A percentile compares a stretch with the other conserved stretches of the same genome.
Evolutionary conservation across 1,140 invertebrate genomes (phyloP).

Genomic region (Forficula auricularia): DNA sequence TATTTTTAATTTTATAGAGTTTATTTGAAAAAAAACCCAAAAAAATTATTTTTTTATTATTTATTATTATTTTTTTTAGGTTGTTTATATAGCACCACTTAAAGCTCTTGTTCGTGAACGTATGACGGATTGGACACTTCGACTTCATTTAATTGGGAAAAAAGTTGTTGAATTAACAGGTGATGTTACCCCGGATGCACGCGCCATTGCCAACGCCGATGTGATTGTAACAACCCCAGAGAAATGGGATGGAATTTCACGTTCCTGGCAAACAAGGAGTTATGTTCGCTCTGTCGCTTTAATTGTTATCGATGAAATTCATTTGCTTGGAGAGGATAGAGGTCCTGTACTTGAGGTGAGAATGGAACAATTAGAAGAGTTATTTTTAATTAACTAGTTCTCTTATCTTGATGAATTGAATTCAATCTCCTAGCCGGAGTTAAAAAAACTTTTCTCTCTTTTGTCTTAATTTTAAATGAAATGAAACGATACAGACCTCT

Average conservation of each 20-base stretch:
- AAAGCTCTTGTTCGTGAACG: conserved; percentile 94
- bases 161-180: conserved; percentile 90
- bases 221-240: conserved; percentile 98
- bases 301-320: conserved; percentile 97
- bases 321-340: conserved; percentile 79
- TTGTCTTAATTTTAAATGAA: too few species aligned
- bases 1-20: conserved; percentile 2
- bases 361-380: too few species aligned
- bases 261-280: conserved; percentile 89
- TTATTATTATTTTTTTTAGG: conserved; percentile 26
- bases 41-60: too few species aligned
- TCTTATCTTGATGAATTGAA: too few species aligned
- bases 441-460: too few species aligned
- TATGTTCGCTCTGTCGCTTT: conserved; percentile 87
- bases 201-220: conserved; percentile 63
- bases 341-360: conserved; percentile 63
- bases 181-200: conserved; percentile 85
- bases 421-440: too few species aligned
- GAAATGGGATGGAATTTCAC: conserved; percentile 97
- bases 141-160: conserved; percentile 59
- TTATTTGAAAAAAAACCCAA: too few species aligned
- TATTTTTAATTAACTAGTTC: too few species aligned
- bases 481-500: too few species aligned
- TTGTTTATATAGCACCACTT: conserved; percentile 96
- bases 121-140: conserved; percentile 89